Conservation (phyloP, 2,797 vertebrate species). For the Okamejei kenojei region DNA sequence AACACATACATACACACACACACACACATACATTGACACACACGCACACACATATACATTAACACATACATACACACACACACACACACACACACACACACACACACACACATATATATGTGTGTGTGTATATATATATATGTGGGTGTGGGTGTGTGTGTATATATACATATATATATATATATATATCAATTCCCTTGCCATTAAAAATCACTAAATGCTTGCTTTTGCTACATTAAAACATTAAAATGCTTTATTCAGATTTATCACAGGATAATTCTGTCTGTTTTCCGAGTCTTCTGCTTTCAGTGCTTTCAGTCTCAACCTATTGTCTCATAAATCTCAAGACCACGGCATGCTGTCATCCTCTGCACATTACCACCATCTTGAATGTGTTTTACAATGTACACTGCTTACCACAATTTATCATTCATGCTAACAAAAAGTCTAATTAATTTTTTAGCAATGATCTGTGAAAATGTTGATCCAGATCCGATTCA, state of each 20-base stretch:
- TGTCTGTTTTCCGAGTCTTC: background rate
- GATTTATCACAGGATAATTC: background rate
- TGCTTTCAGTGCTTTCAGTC: background rate
- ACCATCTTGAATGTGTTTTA: constrained; percentile 6
- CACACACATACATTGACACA: no score
- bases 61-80: no score
- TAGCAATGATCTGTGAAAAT: background rate
- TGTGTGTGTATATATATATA: no score
- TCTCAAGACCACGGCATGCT: background rate
- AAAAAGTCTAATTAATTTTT: background rate
- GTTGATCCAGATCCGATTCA: background rate
- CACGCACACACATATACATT: background rate
- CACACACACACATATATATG: no score
- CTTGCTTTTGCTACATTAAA: background rate
- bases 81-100: no score
- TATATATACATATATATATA: no score
- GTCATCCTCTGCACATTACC: background rate
- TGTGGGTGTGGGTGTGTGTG: no score
- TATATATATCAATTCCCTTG: background rate
- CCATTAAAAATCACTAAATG: background rate
- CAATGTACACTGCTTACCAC: background rate
- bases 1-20: no score
- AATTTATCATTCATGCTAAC: background rate
- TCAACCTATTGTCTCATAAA: background rate
- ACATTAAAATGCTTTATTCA: background rate